These are phyloP conservation scores for Gnatocerus cornutus DNA, from an alignment of 2,888 invertebrate species.

Conservation along the genomic window DNA sequence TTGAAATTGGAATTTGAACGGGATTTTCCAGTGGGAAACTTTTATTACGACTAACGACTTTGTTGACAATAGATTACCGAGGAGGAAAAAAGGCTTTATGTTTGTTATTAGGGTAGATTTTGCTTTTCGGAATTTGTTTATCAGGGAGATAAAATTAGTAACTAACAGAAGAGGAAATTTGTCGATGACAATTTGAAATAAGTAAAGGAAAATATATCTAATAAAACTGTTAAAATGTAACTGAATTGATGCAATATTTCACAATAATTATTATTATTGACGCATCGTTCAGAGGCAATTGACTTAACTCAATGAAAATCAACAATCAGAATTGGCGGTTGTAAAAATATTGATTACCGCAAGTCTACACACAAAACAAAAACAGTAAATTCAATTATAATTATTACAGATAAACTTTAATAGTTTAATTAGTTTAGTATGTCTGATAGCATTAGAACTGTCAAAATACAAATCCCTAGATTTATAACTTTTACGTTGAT, in stretches of 20 bases:
- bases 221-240: neutral
- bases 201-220: no score
- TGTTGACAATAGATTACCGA: slow-evolving; percentile 47
- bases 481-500: slow-evolving; percentile 17
- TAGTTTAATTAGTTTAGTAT: slow-evolving; percentile 10
- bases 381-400: neutral
- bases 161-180: no score
- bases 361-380: neutral
- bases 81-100: slow-evolving; percentile 13
- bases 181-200: no score
- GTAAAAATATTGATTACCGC: neutral
- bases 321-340: neutral
- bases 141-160: no score
- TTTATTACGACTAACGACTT: slow-evolving; percentile 59
- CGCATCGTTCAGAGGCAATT: no score
- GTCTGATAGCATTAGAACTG: slow-evolving; percentile 18
- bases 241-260: neutral
- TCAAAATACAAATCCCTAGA: slow-evolving; percentile 31
- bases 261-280: neutral
- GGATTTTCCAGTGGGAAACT: slow-evolving; percentile 57
- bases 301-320: slow-evolving; percentile 6
- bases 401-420: slow-evolving; percentile 6
- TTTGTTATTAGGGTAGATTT: neutral
- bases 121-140: neutral
- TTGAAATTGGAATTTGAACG: slow-evolving; percentile 55